Evolutionary conservation across 2,888 invertebrate genomes (phyloP).

Genomic region (Galerucella pusilla): DNA sequence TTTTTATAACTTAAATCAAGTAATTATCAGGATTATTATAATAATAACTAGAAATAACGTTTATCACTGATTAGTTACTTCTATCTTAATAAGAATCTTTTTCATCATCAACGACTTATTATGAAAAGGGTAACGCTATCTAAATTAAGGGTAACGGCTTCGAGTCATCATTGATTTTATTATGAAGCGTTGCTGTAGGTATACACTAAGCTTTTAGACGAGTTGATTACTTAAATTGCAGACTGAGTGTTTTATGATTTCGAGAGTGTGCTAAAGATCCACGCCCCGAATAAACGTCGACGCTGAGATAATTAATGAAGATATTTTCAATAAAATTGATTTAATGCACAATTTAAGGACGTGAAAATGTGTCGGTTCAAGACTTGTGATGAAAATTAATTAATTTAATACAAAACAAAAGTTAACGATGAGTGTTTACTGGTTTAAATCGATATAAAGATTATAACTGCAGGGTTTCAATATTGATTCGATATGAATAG

Average conservation of each 20-base stretch:
- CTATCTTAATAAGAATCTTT: no score
- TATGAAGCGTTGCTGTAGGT: no score
- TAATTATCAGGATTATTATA: no score
- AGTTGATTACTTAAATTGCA: background rate
- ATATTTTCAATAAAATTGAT: conserved; percentile 1
- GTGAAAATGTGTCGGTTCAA: background rate
- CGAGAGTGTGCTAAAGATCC: background rate
- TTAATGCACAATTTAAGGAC: background rate
- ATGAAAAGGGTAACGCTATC: no score
- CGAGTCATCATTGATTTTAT: no score
- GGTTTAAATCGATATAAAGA: background rate
- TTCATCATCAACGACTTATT: no score
- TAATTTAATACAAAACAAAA: background rate
- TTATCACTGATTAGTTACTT: no score
- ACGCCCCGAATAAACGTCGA: background rate
- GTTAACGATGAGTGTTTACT: background rate
- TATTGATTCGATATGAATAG: no score
- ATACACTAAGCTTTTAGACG: background rate
- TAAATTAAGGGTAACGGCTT: no score
- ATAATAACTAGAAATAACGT: no score
- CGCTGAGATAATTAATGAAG: background rate
- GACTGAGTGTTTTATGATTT: conserved; percentile 2
- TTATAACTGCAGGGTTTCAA: background rate
- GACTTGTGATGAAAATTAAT: background rate
- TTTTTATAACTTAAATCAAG: no score